These are phyloP conservation scores for Ernsta delagoae DNA, from an alignment of 2,888 invertebrate species.

Conservation along the genomic window DNA sequence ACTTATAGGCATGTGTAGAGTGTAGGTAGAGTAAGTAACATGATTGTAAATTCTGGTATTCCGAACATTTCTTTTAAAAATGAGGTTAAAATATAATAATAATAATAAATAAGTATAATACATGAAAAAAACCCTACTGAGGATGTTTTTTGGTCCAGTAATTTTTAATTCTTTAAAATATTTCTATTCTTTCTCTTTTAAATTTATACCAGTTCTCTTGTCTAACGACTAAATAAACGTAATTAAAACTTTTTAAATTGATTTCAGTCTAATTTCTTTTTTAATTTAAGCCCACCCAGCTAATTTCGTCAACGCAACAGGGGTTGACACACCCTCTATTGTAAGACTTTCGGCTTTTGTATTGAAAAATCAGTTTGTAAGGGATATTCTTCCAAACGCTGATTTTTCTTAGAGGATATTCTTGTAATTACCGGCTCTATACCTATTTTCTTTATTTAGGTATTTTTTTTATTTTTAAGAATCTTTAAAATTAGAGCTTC, in stretches of 20 bases:
- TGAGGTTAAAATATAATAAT: too few species aligned
- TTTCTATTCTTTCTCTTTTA: background rate
- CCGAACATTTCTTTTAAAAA: too few species aligned
- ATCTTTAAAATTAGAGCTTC: background rate
- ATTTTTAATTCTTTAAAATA: background rate
- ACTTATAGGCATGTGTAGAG: too few species aligned
- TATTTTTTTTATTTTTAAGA: background rate
- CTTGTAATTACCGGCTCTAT: background rate
- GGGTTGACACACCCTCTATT: slow-evolving; percentile 78
- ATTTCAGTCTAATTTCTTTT: slow-evolving; percentile 80
- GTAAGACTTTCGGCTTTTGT: slow-evolving; percentile 65
- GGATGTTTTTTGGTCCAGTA: too few species aligned
- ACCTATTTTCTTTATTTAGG: background rate
- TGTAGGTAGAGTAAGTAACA: too few species aligned
- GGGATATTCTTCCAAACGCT: slow-evolving; percentile 9
- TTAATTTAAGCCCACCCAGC: slow-evolving; percentile 77
- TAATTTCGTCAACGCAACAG: slow-evolving; percentile 77
- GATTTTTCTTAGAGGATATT: background rate
- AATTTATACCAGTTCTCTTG: background rate
- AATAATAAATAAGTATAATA: too few species aligned
- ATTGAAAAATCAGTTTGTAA: slow-evolving; percentile 52
- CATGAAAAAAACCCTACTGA: too few species aligned
- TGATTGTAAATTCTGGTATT: too few species aligned
- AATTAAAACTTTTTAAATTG: slow-evolving; percentile 83
- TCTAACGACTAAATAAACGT: slow-evolving; percentile 73